Evolutionary conservation across 2,888 invertebrate genomes (phyloP), one percentile per base, ranked within the genome.

Genomic region (Trichogramma dendrolimi): DNA sequence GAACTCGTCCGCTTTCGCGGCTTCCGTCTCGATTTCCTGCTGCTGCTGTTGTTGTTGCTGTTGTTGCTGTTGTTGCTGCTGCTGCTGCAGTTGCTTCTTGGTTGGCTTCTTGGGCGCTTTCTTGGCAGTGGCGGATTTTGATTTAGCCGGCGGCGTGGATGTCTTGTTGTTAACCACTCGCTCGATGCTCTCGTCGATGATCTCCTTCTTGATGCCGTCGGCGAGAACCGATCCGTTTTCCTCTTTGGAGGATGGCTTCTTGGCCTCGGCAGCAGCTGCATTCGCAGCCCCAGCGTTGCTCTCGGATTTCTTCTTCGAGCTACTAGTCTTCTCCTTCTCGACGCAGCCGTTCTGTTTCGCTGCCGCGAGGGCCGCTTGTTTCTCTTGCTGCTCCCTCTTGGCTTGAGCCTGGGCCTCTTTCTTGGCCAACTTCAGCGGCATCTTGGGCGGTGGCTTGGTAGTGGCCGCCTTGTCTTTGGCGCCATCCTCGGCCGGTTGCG

Each of bases 131-230:
- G 58, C 52, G n/a, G 55, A 52, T 64, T 62, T 65, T 7, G 62
- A 54, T 48, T 60, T 65, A 5, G 41, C 14, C 53, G 74, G 76
- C 60, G 73, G 75, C 49, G 64, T 60, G 7, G 74, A 77, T 43
- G 70, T 67, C 41, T 63, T 67, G 40, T 50, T 41, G n/a, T 40
- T 73, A 42, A 40, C 69, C 27, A 27, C 27, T 27, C 27, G 27
- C 27, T 27, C 27, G 27, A 27, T 27, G 27, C 71, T 72, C 7
- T 74, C 74, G 1, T 78, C 76, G 27, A 71, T 67, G 14, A 74
- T 64, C 65, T 79, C 79, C 41, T 70, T 71, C 60, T 78, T 79
- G 61, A 77, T 74, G 47, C 69, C 62, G 11, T 68, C 71, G 38
- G 52, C 58, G 44, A 61, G n/a, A 6, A 51, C 52, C 8, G 63